These are phyloP conservation scores for Lissonota sp. DNA, from an alignment of 2,888 invertebrate genomes.

Conservation along the genomic window DNA sequence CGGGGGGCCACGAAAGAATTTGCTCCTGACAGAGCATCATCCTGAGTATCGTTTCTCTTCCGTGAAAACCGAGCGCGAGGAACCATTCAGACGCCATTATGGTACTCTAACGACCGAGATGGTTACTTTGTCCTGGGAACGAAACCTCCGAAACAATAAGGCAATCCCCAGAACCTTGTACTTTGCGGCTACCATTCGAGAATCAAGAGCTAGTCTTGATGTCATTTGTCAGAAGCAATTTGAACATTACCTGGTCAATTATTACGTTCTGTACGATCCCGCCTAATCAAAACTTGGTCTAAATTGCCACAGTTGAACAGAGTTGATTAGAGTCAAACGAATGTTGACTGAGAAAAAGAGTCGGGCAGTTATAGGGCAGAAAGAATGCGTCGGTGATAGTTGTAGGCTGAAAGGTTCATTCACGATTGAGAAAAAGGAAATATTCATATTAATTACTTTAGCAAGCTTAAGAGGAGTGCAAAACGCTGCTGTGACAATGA, in stretches of 20 bases:
- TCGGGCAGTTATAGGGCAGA: too few relatives aligned
- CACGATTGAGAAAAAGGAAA: too few relatives aligned
- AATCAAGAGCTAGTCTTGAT: slow-evolving; percentile 18
- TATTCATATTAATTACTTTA: too few relatives aligned
- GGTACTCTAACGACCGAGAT: slow-evolving; percentile 54
- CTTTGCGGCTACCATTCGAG: slow-evolving; percentile 17
- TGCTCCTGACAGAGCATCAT: slow-evolving; percentile 54
- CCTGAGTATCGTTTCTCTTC: slow-evolving; percentile 55
- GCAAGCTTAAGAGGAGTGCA: too few relatives aligned
- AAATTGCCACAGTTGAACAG: background rate
- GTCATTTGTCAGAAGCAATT: slow-evolving; percentile 44
- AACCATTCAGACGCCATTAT: slow-evolving; percentile 56
- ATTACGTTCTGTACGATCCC: background rate
- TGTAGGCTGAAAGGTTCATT: too few relatives aligned
- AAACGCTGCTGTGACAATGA: too few relatives aligned
- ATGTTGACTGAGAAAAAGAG: too few relatives aligned
- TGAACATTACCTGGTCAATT: slow-evolving; percentile 4
- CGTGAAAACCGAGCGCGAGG: slow-evolving; percentile 55
- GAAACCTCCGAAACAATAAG: slow-evolving; percentile 28
- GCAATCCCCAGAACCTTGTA: slow-evolving; percentile 7
- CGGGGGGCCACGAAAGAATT: slow-evolving; percentile 56
- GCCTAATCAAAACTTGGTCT: slow-evolving; percentile 17
- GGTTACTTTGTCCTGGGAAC: slow-evolving; percentile 56
- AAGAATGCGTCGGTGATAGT: too few relatives aligned
- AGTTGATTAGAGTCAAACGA: background rate